Base-by-base conservation (phyloP, 2,113 vertebrate genomes). In the Butorides virescens region DNA sequence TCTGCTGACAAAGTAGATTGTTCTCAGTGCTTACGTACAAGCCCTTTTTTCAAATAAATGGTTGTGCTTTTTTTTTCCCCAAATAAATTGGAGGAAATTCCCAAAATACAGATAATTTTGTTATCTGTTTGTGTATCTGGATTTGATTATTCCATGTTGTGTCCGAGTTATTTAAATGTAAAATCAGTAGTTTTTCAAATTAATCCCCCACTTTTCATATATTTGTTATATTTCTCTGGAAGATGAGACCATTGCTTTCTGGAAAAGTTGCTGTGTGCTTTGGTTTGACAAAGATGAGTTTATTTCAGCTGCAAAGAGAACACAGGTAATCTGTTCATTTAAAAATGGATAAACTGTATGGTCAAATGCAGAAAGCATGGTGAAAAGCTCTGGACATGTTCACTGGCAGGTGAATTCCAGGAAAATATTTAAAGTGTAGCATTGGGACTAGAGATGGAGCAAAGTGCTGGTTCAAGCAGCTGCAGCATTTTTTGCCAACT, bases 351-450 rank as follows among this genome's bases (percentile, higher is more conserved):
- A 30, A 82, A 8, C 6, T 23, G 11, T 53, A 12, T 42, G 21
- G 16, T 68, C 52, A 72, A 46, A 68, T 2, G 1, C 29, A 37
- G 27, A 56, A 50, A 80, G 13, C 8, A 25, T 23, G 13, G 10
- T 37, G 52, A 74, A 84, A 87, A 20, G 4, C 5, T 70, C 50
- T 66, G 42, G 11, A 23, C 4, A 15, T 0, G 0, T 77, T 89
- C 12, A 32, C 2, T 23, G 15, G 29, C 36, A 47, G 21, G 7
- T 71, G 20, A 53, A 62, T 81, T 67, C 55, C 17, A 11, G 32
- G n/a, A 34, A 91, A 79, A 79, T 56, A 30, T 36, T 30, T 85
- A 1, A 85, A 29, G 9, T 5, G 3, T 53, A n/a, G 6, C 34
- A 42, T 2, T 65, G 21, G 12, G 12, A 71, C 37, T 66, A 47